A percentile compares a stretch with the other conserved stretches of the same genome.
These are phyloP conservation scores for Galaxea fascicularis DNA, from an alignment of 92 coral and sea anemone species.

Conservation along the genomic window DNA sequence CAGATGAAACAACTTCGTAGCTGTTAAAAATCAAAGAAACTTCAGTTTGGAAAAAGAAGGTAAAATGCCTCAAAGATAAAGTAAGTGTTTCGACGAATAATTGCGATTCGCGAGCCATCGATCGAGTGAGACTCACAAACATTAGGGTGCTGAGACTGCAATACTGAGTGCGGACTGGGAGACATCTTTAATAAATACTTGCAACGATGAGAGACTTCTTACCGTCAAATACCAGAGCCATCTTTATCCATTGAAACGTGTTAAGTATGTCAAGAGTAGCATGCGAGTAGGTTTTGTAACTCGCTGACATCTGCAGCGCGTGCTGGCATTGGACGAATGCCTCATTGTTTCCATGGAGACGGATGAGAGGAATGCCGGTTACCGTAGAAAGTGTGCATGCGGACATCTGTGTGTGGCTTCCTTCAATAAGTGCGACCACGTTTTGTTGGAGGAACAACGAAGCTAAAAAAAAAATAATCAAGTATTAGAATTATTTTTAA, in stretches of 20 bases:
- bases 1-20: too few species aligned
- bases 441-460: conserved; percentile 39
- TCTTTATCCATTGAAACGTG: conserved; percentile 48
- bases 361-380: conserved; percentile 58
- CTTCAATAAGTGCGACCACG: conserved; percentile 54
- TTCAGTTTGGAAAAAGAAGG: too few species aligned
- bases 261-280: conserved; percentile 61
- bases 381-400: conserved; percentile 64
- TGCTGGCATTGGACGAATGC: conserved; percentile 35
- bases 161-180: too few species aligned
- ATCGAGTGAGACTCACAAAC: too few species aligned
- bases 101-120: too few species aligned
- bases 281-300: conserved; percentile 34
- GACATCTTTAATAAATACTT: background rate
- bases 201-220: background rate
- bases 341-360: too few species aligned
- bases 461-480: conserved; percentile 12
- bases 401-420: conserved; percentile 11
- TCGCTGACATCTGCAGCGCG: conserved; percentile 57
- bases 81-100: too few species aligned
- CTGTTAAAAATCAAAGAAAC: too few species aligned
- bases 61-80: too few species aligned
- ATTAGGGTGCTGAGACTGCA: too few species aligned
- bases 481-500: background rate
- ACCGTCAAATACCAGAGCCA: conserved; percentile 62